These are phyloP conservation scores for Lacanobia oleracea DNA, from an alignment of 2,888 invertebrate genomes.

Conservation along the genomic window DNA sequence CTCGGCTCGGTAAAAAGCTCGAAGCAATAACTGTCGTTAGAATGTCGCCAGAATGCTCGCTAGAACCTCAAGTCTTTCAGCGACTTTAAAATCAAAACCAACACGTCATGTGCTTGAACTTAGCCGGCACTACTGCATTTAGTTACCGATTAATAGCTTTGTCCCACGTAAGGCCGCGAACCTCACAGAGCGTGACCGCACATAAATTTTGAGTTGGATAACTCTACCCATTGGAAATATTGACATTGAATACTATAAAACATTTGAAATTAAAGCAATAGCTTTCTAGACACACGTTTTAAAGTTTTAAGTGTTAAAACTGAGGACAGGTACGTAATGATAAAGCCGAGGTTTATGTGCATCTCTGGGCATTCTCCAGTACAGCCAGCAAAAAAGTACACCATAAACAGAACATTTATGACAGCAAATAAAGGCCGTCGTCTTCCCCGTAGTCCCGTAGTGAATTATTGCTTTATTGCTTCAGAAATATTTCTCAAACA, in stretches of 20 bases:
- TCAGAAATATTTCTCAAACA: slow-evolving; percentile 91
- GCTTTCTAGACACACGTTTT: slow-evolving; percentile 63
- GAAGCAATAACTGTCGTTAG: too few relatives aligned
- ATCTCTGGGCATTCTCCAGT: slow-evolving; percentile 74
- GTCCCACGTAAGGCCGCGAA: slow-evolving; percentile 35
- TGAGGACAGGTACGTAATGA: slow-evolving; percentile 80
- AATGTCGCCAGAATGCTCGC: too few relatives aligned
- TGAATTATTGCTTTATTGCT: slow-evolving; percentile 91
- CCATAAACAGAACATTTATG: slow-evolving; percentile 90
- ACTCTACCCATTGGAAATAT: slow-evolving; percentile 58
- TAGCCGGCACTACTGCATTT: slow-evolving; percentile 54
- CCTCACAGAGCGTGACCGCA: slow-evolving; percentile 54
- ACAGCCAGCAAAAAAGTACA: slow-evolving; percentile 85
- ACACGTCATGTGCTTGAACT: slow-evolving; percentile 22
- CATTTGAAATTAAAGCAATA: slow-evolving; percentile 64
- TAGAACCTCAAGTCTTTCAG: too few relatives aligned
- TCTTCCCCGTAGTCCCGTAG: slow-evolving; percentile 90
- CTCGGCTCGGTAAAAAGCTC: too few relatives aligned
- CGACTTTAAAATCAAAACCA: slow-evolving; percentile 30
- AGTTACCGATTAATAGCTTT: slow-evolving; percentile 55
- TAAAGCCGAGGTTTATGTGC: slow-evolving; percentile 84
- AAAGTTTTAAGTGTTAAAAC: slow-evolving; percentile 58
- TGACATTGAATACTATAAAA: slow-evolving; percentile 65
- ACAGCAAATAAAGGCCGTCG: slow-evolving; percentile 89
- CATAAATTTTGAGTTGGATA: slow-evolving; percentile 57